Conservation (phyloP, 2,888 invertebrate genomes). For the Tetrapedia diversipes region DNA sequence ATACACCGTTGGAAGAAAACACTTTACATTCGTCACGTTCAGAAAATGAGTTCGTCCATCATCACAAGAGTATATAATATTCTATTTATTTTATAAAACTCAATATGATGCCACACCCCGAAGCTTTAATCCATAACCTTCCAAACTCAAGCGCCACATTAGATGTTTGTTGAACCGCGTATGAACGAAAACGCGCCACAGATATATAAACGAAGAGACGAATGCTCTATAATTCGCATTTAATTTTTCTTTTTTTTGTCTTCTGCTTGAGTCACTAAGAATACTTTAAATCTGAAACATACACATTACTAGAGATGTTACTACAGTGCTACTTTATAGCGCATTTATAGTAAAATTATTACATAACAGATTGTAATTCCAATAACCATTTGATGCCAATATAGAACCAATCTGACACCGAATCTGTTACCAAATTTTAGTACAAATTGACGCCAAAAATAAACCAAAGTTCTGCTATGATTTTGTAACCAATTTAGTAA, state of each 20-base stretch:
- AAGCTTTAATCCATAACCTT: constrained; percentile 81
- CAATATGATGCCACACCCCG: constrained; percentile 81
- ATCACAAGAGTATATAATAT: constrained; percentile 28
- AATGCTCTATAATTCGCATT: constrained; percentile 55
- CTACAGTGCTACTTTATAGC: constrained; percentile 32
- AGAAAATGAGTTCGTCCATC: constrained; percentile 12
- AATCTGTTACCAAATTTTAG: too few species aligned
- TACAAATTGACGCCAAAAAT: too few species aligned
- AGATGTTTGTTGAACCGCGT: constrained; percentile 64
- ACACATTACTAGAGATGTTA: constrained; percentile 31
- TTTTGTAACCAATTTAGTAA: too few species aligned
- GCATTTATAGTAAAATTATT: constrained; percentile 32
- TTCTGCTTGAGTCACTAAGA: constrained; percentile 56
- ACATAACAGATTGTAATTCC: constrained; percentile 23
- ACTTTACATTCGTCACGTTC: constrained; percentile 28
- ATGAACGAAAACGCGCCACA: constrained; percentile 58
- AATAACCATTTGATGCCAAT: too few species aligned
- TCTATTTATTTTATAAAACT: constrained; percentile 70
- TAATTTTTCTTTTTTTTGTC: constrained; percentile 59
- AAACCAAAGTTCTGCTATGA: too few species aligned
- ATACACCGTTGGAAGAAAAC: constrained; percentile 14
- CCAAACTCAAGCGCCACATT: constrained; percentile 77
- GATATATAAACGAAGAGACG: constrained; percentile 55
- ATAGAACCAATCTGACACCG: too few species aligned
- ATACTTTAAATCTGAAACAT: constrained; percentile 47